phyloP scores from a whole-genome alignment of 2,888 invertebrate genomes.

The Himalopsyche anomala region DNA sequence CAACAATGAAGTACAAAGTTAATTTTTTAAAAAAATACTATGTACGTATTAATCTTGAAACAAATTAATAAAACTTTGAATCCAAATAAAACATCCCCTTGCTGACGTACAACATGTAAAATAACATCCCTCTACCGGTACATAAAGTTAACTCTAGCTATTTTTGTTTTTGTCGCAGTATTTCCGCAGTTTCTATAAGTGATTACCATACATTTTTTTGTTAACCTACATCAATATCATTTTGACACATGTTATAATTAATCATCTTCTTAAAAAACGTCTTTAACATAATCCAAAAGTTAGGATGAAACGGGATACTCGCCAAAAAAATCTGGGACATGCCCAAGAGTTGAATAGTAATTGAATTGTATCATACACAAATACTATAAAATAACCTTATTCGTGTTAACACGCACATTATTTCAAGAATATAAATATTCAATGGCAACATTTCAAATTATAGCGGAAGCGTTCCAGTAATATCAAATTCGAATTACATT shows the following conservation, averaged over 20 bases:
- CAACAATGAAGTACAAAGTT: too few species aligned
- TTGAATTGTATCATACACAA: neutral
- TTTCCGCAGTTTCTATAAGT: neutral
- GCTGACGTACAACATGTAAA: too few species aligned
- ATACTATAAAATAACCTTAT: neutral
- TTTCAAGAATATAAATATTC: neutral
- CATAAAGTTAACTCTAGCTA: too few species aligned
- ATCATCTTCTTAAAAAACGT: neutral
- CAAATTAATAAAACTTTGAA: too few species aligned
- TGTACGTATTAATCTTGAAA: too few species aligned
- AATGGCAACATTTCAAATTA: neutral
- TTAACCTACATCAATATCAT: neutral
- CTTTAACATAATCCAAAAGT: neutral
- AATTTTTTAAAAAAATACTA: too few species aligned
- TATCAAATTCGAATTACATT: neutral
- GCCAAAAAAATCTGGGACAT: constrained; percentile 13
- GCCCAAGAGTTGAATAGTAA: neutral
- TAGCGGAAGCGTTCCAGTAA: neutral
- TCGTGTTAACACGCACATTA: neutral
- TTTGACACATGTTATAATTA: neutral
- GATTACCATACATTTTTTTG: neutral
- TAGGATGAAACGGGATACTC: neutral
- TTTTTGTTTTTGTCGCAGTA: too few species aligned
- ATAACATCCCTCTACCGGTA: too few species aligned
- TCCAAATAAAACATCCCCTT: too few species aligned